A percentile compares a stretch with the other conserved stretches of the same genome.
phyloP scores from a whole-genome alignment of 2,113 vertebrate species.

The Passerina amoena region DNA sequence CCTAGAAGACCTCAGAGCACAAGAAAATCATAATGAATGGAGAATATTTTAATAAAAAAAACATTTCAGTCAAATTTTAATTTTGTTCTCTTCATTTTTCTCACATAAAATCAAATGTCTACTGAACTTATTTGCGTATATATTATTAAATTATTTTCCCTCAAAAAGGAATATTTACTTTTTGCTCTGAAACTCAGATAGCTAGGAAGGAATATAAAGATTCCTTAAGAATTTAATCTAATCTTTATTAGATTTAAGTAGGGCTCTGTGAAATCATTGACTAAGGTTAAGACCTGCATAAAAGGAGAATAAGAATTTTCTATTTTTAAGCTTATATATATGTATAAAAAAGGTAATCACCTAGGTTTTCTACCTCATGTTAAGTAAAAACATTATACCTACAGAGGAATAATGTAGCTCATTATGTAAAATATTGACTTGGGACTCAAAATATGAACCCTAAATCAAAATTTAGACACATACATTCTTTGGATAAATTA shows the following conservation, averaged over 20 bases:
- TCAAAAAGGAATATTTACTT: background rate
- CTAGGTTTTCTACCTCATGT: background rate
- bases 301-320: background rate
- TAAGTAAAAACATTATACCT: background rate
- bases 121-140: background rate
- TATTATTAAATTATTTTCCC: background rate
- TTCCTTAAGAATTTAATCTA: background rate
- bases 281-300: background rate
- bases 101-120: background rate
- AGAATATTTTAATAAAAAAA: background rate
- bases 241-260: background rate
- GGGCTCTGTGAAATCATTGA: background rate
- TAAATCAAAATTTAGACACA: background rate
- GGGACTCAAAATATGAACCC: background rate
- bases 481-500: background rate
- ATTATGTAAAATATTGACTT: background rate
- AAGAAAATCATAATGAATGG: background rate
- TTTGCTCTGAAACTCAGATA: background rate
- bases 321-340: background rate
- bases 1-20: background rate
- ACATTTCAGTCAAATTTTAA: background rate
- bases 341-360: background rate
- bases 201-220: background rate
- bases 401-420: background rate
- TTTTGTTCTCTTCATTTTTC: background rate